A percentile compares a stretch with the other conserved stretches of the same genome.
These are phyloP conservation scores for Venusia cambrica DNA, from an alignment of 2,888 invertebrate species.

Conservation along the genomic window DNA sequence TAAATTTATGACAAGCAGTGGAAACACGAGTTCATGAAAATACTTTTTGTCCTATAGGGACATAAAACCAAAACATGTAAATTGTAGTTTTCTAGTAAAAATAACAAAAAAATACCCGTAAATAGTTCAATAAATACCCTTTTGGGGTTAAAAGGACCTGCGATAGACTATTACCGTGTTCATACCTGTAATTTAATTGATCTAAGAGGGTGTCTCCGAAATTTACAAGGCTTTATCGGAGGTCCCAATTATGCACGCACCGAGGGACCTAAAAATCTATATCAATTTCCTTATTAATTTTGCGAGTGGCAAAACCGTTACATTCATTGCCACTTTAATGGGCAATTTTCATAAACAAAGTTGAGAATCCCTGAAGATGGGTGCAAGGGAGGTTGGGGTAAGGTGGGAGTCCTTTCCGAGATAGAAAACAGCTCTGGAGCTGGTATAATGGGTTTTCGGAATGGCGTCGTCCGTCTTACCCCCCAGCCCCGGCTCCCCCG, in stretches of 20 bases:
- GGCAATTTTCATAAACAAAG: constrained; percentile 80
- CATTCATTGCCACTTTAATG: constrained; percentile 80
- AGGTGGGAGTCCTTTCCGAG: constrained; percentile 72
- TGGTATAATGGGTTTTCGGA: constrained; percentile 87
- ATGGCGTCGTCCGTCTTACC: constrained; percentile 86
- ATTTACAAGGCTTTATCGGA: constrained; percentile 11
- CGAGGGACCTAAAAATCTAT: constrained; percentile 63
- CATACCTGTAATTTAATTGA: constrained; percentile 1
- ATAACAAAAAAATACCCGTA: too few species aligned
- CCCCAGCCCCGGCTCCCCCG: constrained; percentile 54
- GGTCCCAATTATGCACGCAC: constrained; percentile 19
- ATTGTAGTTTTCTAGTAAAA: too few species aligned
- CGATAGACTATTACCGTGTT: too few species aligned
- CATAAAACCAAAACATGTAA: too few species aligned
- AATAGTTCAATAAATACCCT: too few species aligned
- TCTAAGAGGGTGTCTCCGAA: constrained; percentile 9
- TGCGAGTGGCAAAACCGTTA: constrained; percentile 77
- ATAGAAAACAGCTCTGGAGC: constrained; percentile 83
- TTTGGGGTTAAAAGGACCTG: too few species aligned
- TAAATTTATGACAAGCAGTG: too few species aligned
- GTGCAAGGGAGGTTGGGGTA: constrained; percentile 43
- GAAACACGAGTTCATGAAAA: too few species aligned
- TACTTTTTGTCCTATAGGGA: constrained; percentile 3
- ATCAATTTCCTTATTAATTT: constrained; percentile 80
- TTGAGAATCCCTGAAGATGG: constrained; percentile 69